Conservation (phyloP, 2,113 vertebrate genomes). For the Hydropotes inermis region DNA sequence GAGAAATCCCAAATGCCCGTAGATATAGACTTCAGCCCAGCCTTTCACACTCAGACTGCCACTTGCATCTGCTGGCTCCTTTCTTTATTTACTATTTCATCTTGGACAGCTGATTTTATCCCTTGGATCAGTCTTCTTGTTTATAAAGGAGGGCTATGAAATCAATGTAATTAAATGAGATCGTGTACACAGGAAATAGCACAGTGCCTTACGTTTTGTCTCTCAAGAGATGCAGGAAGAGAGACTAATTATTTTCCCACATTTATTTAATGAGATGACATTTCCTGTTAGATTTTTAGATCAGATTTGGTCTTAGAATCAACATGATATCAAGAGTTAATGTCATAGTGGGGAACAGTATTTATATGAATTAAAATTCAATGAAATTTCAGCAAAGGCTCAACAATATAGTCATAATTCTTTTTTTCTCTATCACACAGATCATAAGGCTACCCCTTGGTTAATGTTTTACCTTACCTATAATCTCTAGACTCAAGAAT, state of each 20-base stretch:
- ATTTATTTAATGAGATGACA: neutral
- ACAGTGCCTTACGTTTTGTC: neutral
- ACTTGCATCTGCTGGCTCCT: neutral
- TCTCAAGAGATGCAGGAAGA: neutral
- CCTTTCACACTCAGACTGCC: neutral
- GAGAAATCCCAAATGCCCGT: neutral
- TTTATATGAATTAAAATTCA: neutral
- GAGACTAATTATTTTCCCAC: neutral
- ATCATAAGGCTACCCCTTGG: neutral
- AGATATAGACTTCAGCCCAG: neutral
- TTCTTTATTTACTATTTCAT: neutral
- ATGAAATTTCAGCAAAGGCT: neutral
- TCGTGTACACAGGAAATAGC: neutral
- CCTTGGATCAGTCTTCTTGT: neutral
- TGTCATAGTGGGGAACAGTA: neutral
- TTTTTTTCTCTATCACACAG: neutral
- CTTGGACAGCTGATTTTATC: neutral
- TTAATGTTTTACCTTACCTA: neutral
- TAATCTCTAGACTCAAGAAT: neutral
- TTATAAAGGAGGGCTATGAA: neutral
- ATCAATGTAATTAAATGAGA: neutral
- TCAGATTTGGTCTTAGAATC: neutral
- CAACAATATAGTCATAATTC: neutral
- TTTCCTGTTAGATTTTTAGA: neutral
- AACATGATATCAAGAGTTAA: neutral